Evolutionary conservation across 2,888 invertebrate species (phyloP), one percentile per base, ranked within the genome.

Genomic region (Petrolisthes cinctipes): DNA sequence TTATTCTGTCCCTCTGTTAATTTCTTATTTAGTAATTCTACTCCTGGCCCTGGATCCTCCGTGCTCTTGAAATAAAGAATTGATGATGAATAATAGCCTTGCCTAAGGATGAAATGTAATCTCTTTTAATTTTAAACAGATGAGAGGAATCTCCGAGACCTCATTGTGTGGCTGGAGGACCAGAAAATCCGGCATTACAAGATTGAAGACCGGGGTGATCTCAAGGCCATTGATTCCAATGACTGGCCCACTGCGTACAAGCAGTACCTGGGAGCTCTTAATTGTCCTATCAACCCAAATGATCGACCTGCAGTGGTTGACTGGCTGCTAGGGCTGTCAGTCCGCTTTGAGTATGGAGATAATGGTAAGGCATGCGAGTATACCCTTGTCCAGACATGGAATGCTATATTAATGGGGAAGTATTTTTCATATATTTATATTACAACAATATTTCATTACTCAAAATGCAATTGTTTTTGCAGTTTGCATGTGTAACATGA

Each of bases 111-210:
- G 73, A n/a, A 17, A 73, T 66, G 66, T 66, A 14, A 66, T 11
- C 20, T 37, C 20, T 76, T 66, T 37, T 37, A 37, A 61, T 51
- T 68, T 51, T 9, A 20, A 7, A 76, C 86, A 91, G 91, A 91
- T 84, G 88, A 86, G 66, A 88, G 82, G 37, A 85, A 86, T 68
- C 85, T 89, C 37, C 90, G 87, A 9, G 86, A 95, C 92, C 94
- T 97, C 53, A 94, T 98, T 51, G 93, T 96, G 0, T 99, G 98
- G 99, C 92, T 99, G 85, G 99, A 99, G 93, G 97, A 97, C 92
- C 97, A 97, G 92, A 97, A 97, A 93, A 97, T 99, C 91, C 95
- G 98, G 14, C 95, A 96, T 91, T 97, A 97, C 91, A 95, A 95
- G 92, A 96, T 97, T 86, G 96, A 97, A 92, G 96, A 97, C 91